phyloP scores from a whole-genome alignment of 1,140 invertebrate species.

The Microplitis demolitor region DNA sequence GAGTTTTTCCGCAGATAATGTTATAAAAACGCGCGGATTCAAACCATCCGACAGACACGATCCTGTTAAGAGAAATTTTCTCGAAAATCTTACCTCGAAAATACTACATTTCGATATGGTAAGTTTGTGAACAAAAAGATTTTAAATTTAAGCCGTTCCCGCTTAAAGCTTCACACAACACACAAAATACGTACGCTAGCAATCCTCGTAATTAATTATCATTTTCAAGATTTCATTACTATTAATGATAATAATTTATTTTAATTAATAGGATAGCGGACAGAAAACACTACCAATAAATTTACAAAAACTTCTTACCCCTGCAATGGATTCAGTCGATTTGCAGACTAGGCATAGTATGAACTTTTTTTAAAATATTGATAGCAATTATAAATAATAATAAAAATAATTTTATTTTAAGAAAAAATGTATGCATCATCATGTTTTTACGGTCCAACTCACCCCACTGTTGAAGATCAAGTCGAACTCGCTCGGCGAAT shows the following conservation, averaged over 20 bases:
- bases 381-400: too few relatives aligned
- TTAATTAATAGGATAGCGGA: slow-evolving; percentile 54
- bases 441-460: slow-evolving; percentile 88
- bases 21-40: slow-evolving; percentile 70
- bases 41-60: slow-evolving; percentile 84
- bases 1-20: slow-evolving; percentile 58
- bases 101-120: slow-evolving; percentile 81
- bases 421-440: slow-evolving; percentile 86
- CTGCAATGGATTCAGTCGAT: slow-evolving; percentile 76
- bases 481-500: slow-evolving; percentile 89
- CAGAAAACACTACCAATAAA: slow-evolving; percentile 66
- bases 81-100: slow-evolving; percentile 77
- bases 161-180: background rate
- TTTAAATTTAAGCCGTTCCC: background rate
- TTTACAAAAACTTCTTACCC: slow-evolving; percentile 84
- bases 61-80: slow-evolving; percentile 77
- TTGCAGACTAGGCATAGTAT: slow-evolving; percentile 42
- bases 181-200: too few relatives aligned
- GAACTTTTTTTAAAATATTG: background rate
- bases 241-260: background rate
- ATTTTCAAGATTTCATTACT: too few relatives aligned
- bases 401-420: slow-evolving; percentile 11
- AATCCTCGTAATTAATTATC: too few relatives aligned
- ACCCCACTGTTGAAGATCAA: slow-evolving; percentile 95
- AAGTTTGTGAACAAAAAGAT: slow-evolving; percentile 51